phyloP scores from a whole-genome alignment of 2,113 vertebrate species.

The Clarias batrachus region DNA sequence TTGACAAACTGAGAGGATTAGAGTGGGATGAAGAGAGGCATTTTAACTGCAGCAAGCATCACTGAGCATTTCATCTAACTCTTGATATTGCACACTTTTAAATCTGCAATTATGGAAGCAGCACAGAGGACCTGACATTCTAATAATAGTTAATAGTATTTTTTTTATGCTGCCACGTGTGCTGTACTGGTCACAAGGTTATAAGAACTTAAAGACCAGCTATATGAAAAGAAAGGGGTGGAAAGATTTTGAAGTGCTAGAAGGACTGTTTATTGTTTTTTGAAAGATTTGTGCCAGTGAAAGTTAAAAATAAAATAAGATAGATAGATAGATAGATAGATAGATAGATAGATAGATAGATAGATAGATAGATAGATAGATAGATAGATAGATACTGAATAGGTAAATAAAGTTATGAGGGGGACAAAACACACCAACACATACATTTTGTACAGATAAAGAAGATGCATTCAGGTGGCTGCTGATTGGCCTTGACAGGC shows the following conservation, averaged over 20 bases:
- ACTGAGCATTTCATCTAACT: background rate
- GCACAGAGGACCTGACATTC: background rate
- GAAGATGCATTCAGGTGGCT: constrained; percentile 33
- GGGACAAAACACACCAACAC: constrained; percentile 2
- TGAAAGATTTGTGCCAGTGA: background rate
- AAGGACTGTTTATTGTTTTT: background rate
- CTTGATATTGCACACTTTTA: background rate
- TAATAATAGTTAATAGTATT: background rate
- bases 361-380: no score
- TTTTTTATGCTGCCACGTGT: background rate
- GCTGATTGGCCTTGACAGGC: constrained; percentile 46
- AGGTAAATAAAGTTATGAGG: background rate
- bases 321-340: no score
- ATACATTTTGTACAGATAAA: constrained; percentile 5
- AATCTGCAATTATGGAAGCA: background rate
- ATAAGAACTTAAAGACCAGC: background rate
- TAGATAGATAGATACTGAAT: background rate
- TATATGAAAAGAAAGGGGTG: background rate
- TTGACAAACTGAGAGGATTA: background rate
- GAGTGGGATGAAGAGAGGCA: background rate
- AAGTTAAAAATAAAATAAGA: no score
- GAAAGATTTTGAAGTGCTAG: no score
- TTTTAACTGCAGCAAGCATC: background rate
- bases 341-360: no score
- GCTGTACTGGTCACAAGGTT: background rate